Base-by-base conservation (phyloP, 2,797 vertebrate genomes). In the Lindbergichthys nudifrons region DNA sequence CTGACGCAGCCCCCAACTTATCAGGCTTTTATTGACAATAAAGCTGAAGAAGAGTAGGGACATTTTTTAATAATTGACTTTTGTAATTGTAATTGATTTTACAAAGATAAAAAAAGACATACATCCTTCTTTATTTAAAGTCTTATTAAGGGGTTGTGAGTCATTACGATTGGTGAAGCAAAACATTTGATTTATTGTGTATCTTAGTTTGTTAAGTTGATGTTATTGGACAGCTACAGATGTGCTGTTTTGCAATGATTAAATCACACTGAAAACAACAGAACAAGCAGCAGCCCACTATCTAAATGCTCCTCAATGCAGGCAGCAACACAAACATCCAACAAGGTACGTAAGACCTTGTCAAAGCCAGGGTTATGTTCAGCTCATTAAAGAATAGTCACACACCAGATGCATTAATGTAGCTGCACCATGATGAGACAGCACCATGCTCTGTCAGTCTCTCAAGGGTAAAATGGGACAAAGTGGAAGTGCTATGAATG, bases 361-460 rank as follows among this genome's bases (percentile, higher is more conserved):
- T 58, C 3, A 56, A 41, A 82, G 47, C 57, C 43, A 67, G 52
- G 30, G 26, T 59, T 10, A 30, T 62, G 69, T 83, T 84, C 88
- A 72, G 43, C 32, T 75, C 67, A 56, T 70, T 79, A 65, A 74
- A 52, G 26, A 66, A 70, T 21, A 46, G 0, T 78, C 73, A 81
- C 81, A 85, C 58, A 7, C 21, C 70, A 75, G 64, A 75, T 70
- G 73, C 60, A 73, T 66, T 23, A 77, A 80, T 78, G 74, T 63
- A 80, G 76, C 51, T 53, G 42, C 54, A 71, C 71, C 46, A 53
- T 46, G 82, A 87, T 82, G 77, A 87, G 57, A 73, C 73, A 11
- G 64, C 72, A 23, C 64, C 53, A 65, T 75, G 79, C 79, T 89
- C 74, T 71, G 58, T 53, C 57, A 69, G 63, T 19, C 43, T 75